These are phyloP conservation scores for Pollimyrus isidori DNA, from an alignment of 2,113 vertebrate genomes.

Conservation along the genomic window DNA sequence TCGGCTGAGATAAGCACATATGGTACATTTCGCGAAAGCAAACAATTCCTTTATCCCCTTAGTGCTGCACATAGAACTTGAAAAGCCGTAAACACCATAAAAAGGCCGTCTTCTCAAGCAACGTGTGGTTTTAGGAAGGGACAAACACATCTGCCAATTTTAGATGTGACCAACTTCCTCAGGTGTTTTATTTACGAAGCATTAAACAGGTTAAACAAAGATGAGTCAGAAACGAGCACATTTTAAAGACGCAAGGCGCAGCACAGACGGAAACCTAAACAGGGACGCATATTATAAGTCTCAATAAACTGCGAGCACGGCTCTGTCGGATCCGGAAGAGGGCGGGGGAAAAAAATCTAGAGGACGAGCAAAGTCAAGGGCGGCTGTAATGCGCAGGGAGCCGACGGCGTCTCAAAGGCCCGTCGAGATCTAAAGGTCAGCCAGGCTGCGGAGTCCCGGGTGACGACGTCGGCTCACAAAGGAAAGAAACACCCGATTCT, in stretches of 20 bases:
- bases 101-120: not conserved
- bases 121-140: not conserved
- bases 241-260: not conserved
- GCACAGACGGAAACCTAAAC: not conserved
- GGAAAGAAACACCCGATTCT: conserved; percentile 9
- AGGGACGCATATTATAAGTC: not conserved
- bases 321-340: not conserved
- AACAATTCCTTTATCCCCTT: not conserved
- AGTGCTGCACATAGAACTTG: not conserved
- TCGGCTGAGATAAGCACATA: not conserved
- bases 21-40: not conserved
- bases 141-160: not conserved
- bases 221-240: not conserved
- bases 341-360: not conserved
- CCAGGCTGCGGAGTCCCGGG: not conserved
- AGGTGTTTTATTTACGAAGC: not conserved
- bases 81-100: not conserved
- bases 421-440: conserved; percentile 17
- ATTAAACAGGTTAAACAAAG: not conserved
- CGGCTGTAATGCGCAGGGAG: not conserved
- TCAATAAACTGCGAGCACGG: not conserved
- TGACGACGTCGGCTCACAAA: conserved; percentile 11
- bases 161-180: not conserved
- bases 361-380: conserved; percentile 14
- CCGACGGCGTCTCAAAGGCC: conserved; percentile 5